These are phyloP conservation scores for Eulemur mongoz DNA, from an alignment of 2,797 vertebrate species.

Conservation along the genomic window DNA sequence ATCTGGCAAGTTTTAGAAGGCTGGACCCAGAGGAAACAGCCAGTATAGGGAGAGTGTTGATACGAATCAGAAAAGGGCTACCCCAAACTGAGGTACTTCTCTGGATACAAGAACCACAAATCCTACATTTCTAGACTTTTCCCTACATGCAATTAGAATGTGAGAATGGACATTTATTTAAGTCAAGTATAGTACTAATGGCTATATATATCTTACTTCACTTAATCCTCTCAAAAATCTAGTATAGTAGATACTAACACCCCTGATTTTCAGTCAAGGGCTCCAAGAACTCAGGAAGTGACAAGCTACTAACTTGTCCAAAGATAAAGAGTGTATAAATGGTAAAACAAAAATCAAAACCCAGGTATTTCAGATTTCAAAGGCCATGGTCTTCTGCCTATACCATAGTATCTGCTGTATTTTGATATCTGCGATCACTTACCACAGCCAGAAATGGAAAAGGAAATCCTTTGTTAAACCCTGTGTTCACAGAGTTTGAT, in stretches of 20 bases:
- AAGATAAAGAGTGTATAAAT: background rate
- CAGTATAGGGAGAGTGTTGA: background rate
- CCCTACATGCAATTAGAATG: background rate
- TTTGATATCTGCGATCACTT: background rate
- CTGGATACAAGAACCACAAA: background rate
- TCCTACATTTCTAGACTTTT: background rate
- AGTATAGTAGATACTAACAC: background rate
- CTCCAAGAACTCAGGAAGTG: background rate
- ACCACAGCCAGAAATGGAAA: background rate
- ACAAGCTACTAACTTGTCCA: background rate
- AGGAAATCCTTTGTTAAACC: background rate
- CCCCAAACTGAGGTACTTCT: background rate
- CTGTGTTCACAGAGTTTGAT: background rate
- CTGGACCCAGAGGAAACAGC: background rate
- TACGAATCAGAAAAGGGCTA: background rate
- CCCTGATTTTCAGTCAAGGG: background rate
- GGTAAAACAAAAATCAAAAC: background rate
- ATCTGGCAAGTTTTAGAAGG: background rate
- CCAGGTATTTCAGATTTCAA: background rate
- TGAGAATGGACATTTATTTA: background rate
- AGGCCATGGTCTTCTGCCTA: background rate
- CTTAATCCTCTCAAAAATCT: background rate
- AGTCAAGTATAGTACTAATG: background rate
- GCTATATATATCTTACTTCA: background rate
- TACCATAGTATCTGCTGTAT: background rate